Conservation (phyloP, 2,797 vertebrate genomes). For the Halcyon smyrnensis region DNA sequence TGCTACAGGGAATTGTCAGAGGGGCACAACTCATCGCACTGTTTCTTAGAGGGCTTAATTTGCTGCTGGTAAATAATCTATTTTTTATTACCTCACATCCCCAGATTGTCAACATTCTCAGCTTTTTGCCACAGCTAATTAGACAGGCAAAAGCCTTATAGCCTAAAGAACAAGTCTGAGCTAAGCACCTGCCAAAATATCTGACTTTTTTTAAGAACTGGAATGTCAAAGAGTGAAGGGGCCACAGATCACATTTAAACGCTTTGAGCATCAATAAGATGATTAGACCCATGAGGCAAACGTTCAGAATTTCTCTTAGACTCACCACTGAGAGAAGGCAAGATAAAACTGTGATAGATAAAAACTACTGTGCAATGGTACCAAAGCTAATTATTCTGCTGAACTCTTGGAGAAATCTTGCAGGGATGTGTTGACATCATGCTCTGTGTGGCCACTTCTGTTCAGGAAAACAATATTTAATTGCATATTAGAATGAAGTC, state of each 20-base stretch:
- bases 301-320: constrained; percentile 70
- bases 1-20: constrained; percentile 49
- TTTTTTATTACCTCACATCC: constrained; percentile 70
- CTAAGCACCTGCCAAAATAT: constrained; percentile 74
- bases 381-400: constrained; percentile 75
- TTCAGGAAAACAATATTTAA: constrained; percentile 63
- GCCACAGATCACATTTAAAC: constrained; percentile 71
- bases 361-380: constrained; percentile 56
- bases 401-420: constrained; percentile 72
- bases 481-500: constrained; percentile 44
- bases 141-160: constrained; percentile 74
- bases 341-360: constrained; percentile 71
- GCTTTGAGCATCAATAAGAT: constrained; percentile 71
- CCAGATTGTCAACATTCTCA: constrained; percentile 71
- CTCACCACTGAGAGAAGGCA: constrained; percentile 65
- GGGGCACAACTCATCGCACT: constrained; percentile 59
- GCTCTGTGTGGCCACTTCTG: constrained; percentile 57
- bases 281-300: constrained; percentile 73
- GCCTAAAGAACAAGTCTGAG: constrained; percentile 64
- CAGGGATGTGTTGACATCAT: constrained; percentile 60
- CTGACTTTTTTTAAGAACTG: constrained; percentile 63
- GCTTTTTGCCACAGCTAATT: constrained; percentile 75
- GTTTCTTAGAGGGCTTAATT: constrained; percentile 69
- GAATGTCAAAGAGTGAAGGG: constrained; percentile 72
- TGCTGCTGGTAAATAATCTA: constrained; percentile 68